Evolutionary conservation across 2,113 vertebrate species (phyloP).

Genomic region (Crotophaga sulcirostris): DNA sequence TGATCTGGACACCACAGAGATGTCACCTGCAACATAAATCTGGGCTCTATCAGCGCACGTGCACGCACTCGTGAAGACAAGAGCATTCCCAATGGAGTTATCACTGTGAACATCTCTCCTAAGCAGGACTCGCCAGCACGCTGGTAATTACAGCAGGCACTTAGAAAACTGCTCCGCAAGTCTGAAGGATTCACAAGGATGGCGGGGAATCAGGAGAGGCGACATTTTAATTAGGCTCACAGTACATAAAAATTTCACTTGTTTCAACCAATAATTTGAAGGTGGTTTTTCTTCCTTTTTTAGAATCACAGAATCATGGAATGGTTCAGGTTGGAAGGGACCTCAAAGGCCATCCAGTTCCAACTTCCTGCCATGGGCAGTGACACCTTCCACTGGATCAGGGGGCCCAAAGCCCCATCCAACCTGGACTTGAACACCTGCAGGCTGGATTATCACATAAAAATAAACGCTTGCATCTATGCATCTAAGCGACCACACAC

Average conservation of each 20-base stretch:
- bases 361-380: too few species aligned
- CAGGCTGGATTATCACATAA: background rate
- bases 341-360: too few species aligned
- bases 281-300: too few species aligned
- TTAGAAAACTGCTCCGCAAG: background rate
- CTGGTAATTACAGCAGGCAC: background rate
- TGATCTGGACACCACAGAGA: accelerated
- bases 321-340: too few species aligned
- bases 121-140: background rate
- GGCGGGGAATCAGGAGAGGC: background rate
- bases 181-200: background rate
- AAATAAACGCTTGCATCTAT: background rate
- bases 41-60: too few species aligned
- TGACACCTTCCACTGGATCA: too few species aligned
- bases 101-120: background rate
- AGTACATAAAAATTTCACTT: accelerated
- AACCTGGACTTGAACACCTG: too few species aligned
- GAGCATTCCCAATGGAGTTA: accelerated
- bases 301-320: too few species aligned
- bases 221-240: background rate
- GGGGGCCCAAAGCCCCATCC: too few species aligned
- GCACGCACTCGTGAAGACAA: background rate
- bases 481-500: background rate
- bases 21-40: background rate
- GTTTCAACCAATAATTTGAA: background rate